Evolutionary conservation across 2,888 invertebrate genomes (phyloP).

Genomic region (Allygus modestus): DNA sequence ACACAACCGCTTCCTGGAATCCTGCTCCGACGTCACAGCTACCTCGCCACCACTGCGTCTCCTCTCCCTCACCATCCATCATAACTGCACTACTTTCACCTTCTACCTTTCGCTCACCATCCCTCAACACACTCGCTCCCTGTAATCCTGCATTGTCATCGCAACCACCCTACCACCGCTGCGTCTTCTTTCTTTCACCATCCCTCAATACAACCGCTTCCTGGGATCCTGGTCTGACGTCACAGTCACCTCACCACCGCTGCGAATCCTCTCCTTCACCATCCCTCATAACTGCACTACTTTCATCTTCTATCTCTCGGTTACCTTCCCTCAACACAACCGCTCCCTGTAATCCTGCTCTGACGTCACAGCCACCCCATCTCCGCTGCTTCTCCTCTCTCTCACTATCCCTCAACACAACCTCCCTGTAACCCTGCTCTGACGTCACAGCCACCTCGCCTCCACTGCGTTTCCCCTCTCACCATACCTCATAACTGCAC

Average conservation of each 20-base stretch:
- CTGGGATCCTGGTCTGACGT: slow-evolving; percentile 29
- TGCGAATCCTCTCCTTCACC: neutral
- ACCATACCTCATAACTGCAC: neutral
- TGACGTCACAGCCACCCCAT: neutral
- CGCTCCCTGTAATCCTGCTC: slow-evolving; percentile 20
- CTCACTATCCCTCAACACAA: neutral
- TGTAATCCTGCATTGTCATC: slow-evolving; percentile 17
- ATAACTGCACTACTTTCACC: neutral
- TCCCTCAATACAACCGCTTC: neutral
- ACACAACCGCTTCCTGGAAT: slow-evolving; percentile 14
- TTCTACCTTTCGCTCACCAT: neutral
- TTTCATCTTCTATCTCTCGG: neutral
- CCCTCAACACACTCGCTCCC: neutral
- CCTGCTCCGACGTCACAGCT: slow-evolving; percentile 27
- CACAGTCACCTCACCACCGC: neutral
- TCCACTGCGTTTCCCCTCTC: neutral
- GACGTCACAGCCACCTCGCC: neutral
- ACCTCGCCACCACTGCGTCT: neutral
- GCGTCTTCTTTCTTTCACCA: neutral
- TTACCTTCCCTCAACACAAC: neutral
- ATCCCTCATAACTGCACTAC: neutral
- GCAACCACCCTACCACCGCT: neutral
- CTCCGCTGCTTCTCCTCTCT: neutral
- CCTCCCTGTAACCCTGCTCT: slow-evolving; percentile 29
- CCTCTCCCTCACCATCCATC: neutral